Percentiles rank a stretch among this genome's conserved stretches.
These are phyloP conservation scores for Orchesella cincta DNA, from an alignment of 1,140 invertebrate genomes.

Conservation along the genomic window DNA sequence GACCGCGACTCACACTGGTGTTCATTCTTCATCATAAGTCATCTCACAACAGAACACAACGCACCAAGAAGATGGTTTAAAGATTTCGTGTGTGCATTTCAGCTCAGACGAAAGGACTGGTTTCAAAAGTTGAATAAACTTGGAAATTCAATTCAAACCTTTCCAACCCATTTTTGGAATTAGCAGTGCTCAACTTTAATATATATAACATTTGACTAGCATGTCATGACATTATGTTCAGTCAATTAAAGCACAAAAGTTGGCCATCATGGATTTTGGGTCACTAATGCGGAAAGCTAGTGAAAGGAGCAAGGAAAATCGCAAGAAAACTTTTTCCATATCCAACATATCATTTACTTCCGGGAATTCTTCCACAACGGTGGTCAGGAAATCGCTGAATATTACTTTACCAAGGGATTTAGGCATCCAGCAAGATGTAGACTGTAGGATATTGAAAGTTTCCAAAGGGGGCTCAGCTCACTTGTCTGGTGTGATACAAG, in stretches of 20 bases:
- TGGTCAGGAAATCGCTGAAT: constrained; percentile 37
- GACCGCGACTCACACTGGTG: too few relatives aligned
- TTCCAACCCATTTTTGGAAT: too few relatives aligned
- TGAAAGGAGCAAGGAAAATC: background rate
- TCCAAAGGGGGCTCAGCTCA: constrained; percentile 38
- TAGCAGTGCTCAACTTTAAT: too few relatives aligned
- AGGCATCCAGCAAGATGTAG: constrained; percentile 30
- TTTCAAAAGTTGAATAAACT: too few relatives aligned
- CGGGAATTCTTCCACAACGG: constrained; percentile 22
- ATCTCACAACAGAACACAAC: too few relatives aligned
- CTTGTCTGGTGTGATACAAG: constrained; percentile 43
- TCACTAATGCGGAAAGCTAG: background rate
- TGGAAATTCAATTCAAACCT: too few relatives aligned
- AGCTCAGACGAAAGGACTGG: too few relatives aligned
- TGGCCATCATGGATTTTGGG: constrained; percentile 9
- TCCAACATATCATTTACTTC: constrained; percentile 45
- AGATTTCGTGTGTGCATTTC: too few relatives aligned
- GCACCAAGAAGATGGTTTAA: too few relatives aligned
- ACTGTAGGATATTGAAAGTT: constrained; percentile 29
- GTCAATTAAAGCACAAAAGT: background rate
- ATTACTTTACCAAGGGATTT: constrained; percentile 41
- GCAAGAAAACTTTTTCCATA: constrained; percentile 43
- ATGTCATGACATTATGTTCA: background rate
- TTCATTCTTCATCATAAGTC: too few relatives aligned
- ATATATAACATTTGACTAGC: too few relatives aligned